Conservation (phyloP, 2,888 invertebrate genomes). For the Gisinianus flammeolus region DNA sequence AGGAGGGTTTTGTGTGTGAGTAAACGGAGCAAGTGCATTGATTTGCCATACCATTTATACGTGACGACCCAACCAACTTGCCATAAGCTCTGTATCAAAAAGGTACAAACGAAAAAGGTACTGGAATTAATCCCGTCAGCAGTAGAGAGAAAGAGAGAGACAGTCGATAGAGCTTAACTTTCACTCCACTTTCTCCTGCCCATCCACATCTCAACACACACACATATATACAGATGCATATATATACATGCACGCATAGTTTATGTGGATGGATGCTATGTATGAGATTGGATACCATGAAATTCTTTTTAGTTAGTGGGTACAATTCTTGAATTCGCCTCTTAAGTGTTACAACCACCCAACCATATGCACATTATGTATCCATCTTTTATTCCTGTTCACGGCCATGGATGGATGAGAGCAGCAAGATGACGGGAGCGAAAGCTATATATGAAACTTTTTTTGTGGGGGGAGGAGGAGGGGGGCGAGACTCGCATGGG, state of each 20-base stretch:
- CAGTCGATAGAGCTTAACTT: conserved; percentile 30
- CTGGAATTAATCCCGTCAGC: conserved; percentile 22
- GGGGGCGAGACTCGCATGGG: neutral
- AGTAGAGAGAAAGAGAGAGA: neutral
- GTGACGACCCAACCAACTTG: too few species aligned
- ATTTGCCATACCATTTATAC: too few species aligned
- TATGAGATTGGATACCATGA: conserved; percentile 17
- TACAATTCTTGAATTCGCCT: too few species aligned
- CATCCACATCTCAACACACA: neutral
- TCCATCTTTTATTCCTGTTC: too few species aligned
- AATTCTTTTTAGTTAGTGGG: too few species aligned
- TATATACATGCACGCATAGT: neutral
- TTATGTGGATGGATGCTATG: conserved; percentile 17
- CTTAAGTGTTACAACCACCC: too few species aligned
- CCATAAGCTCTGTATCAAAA: conserved; percentile 9
- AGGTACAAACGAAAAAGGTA: conserved; percentile 20
- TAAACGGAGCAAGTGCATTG: too few species aligned
- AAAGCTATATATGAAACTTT: conserved; percentile 8
- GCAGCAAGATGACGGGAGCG: conserved; percentile 4
- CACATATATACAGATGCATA: neutral
- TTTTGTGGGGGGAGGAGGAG: neutral
- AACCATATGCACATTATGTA: too few species aligned
- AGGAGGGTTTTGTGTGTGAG: too few species aligned
- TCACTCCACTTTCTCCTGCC: conserved; percentile 30
- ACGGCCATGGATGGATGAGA: too few species aligned